A percentile compares a stretch with the other conserved stretches of the same genome.
Conservation (phyloP, 2,797 vertebrate genomes). For the Rhinoraja longicauda region DNA sequence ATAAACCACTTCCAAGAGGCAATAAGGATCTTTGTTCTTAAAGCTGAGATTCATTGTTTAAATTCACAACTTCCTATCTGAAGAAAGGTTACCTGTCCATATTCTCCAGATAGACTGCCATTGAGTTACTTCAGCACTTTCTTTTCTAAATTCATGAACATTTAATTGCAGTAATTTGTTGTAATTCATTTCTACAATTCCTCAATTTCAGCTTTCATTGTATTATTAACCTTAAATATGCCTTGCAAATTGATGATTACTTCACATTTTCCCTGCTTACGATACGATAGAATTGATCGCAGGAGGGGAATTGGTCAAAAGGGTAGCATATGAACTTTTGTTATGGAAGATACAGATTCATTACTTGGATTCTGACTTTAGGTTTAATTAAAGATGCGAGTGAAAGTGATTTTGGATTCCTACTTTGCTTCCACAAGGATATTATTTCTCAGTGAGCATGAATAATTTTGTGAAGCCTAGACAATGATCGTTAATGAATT, state of each 20-base stretch:
- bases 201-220: not conserved
- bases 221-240: not conserved
- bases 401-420: not conserved
- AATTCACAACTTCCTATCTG: not conserved
- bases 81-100: no score
- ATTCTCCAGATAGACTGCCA: no score
- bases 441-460: not conserved
- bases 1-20: not conserved
- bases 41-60: not conserved
- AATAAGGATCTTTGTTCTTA: not conserved
- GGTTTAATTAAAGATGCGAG: not conserved
- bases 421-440: not conserved
- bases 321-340: not conserved
- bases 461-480: conserved; percentile 1
- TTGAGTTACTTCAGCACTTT: no score
- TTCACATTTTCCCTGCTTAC: not conserved
- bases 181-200: not conserved
- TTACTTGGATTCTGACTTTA: not conserved
- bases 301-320: not conserved
- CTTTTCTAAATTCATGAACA: no score
- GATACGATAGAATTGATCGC: no score
- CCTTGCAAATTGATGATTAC: not conserved
- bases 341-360: not conserved
- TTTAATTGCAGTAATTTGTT: not conserved
- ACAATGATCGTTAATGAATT: not conserved